A percentile compares a stretch with the other conserved stretches of the same genome.
phyloP scores from a whole-genome alignment of 92 coral and sea anemone genomes.

The Actinernus sp. region DNA sequence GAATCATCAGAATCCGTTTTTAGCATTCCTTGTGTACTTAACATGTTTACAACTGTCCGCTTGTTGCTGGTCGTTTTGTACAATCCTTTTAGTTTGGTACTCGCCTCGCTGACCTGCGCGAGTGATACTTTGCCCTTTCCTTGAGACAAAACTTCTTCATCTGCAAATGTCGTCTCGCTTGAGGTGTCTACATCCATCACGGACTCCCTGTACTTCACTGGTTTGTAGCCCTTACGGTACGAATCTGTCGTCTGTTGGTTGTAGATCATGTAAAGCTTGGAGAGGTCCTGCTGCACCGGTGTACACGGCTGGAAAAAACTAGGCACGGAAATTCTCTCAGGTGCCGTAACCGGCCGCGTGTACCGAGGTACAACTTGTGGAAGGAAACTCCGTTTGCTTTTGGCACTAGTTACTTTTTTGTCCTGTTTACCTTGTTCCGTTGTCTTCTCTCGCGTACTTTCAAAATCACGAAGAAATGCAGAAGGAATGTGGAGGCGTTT shows the following conservation, averaged over 20 bases:
- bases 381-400: not conserved
- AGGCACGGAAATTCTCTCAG: slow-evolving; percentile 39
- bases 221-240: slow-evolving; percentile 72
- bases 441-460: not conserved
- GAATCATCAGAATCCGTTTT: not conserved
- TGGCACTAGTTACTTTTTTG: not conserved
- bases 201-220: slow-evolving; percentile 14
- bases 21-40: not conserved
- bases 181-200: not conserved
- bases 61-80: slow-evolving; percentile 16
- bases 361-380: not conserved
- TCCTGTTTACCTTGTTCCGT: slow-evolving; percentile 14
- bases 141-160: slow-evolving; percentile 4
- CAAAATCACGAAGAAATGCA: slow-evolving; percentile 1
- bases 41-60: not conserved
- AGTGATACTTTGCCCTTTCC: slow-evolving; percentile 33
- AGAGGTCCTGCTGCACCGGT: slow-evolving; percentile 58
- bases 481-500: slow-evolving; percentile 18
- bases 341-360: slow-evolving; percentile 45
- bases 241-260: slow-evolving; percentile 77
- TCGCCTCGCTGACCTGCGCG: slow-evolving; percentile 66
- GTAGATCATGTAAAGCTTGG: slow-evolving; percentile 55
- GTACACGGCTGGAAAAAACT: slow-evolving; percentile 42
- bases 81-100: slow-evolving; percentile 58
- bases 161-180: not conserved